Evolutionary conservation across 1,140 invertebrate genomes (phyloP).

Genomic region (Ceratitis capitata): DNA sequence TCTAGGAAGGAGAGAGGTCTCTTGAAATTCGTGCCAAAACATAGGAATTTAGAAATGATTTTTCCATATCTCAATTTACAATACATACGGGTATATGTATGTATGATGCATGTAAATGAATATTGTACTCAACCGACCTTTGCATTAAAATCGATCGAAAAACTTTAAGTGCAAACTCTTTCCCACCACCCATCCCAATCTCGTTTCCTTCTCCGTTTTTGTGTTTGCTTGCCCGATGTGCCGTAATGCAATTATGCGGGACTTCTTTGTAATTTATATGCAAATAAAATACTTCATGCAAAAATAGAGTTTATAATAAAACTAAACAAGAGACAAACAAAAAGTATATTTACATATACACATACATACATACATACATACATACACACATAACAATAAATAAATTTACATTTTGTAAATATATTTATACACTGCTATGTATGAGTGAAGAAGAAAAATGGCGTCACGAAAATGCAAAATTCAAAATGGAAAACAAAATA

Average conservation of each 20-base stretch:
- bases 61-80: too few relatives aligned
- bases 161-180: neutral
- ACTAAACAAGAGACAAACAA: slow-evolving; percentile 31
- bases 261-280: slow-evolving; percentile 44
- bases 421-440: neutral
- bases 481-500: slow-evolving; percentile 20
- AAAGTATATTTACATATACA: neutral
- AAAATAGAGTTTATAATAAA: slow-evolving; percentile 26
- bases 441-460: slow-evolving; percentile 3
- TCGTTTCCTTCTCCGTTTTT: too few relatives aligned
- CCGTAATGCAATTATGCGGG: slow-evolving; percentile 38
- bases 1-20: too few relatives aligned
- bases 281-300: slow-evolving; percentile 42
- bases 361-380: neutral
- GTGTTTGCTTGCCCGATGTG: neutral
- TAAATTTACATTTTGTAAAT: neutral
- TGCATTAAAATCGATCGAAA: slow-evolving; percentile 15
- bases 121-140: neutral
- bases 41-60: too few relatives aligned
- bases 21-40: too few relatives aligned
- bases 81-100: neutral
- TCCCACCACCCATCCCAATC: neutral
- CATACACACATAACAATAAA: too few relatives aligned
- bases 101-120: neutral
- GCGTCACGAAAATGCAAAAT: slow-evolving; percentile 31